Conservation (phyloP, 2,797 vertebrate species). For the Oryzias sinensis region DNA sequence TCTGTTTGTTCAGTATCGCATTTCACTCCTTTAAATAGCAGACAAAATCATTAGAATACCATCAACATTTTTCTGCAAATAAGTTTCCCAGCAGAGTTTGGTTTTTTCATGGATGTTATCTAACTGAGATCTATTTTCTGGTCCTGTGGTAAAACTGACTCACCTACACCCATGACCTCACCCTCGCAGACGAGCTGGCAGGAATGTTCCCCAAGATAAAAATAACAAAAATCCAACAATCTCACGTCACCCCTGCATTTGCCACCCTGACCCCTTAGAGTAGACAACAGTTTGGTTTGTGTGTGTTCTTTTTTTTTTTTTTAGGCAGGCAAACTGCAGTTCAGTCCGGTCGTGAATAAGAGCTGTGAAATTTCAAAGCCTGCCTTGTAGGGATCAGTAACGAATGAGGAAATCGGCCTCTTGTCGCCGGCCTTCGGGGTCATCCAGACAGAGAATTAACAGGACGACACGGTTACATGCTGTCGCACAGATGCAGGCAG, state of each 20-base stretch:
- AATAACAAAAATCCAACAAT: slow-evolving; percentile 70
- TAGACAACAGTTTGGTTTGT: slow-evolving; percentile 40
- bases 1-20: slow-evolving; percentile 6
- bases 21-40: slow-evolving; percentile 6
- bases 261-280: slow-evolving; percentile 45
- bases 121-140: slow-evolving; percentile 62
- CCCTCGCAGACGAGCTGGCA: slow-evolving; percentile 33
- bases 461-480: slow-evolving; percentile 57
- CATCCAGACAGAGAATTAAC: slow-evolving; percentile 46
- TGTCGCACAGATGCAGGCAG: slow-evolving; percentile 74
- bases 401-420: slow-evolving; percentile 57
- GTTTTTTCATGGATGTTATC: slow-evolving; percentile 58
- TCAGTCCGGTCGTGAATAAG: slow-evolving; percentile 40
- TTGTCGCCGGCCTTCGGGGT: slow-evolving; percentile 34
- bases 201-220: slow-evolving; percentile 66
- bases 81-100: slow-evolving; percentile 53
- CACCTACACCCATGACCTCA: slow-evolving; percentile 50
- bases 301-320: slow-evolving; percentile 49
- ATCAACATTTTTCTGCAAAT: slow-evolving; percentile 41
- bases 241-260: slow-evolving; percentile 58
- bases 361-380: slow-evolving; percentile 65
- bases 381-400: slow-evolving; percentile 53
- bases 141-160: slow-evolving; percentile 41
- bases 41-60: slow-evolving; percentile 22
- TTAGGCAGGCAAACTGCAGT: slow-evolving; percentile 26